Conservation (phyloP, 2,113 vertebrate species). For the Oryzias curvinotus region DNA sequence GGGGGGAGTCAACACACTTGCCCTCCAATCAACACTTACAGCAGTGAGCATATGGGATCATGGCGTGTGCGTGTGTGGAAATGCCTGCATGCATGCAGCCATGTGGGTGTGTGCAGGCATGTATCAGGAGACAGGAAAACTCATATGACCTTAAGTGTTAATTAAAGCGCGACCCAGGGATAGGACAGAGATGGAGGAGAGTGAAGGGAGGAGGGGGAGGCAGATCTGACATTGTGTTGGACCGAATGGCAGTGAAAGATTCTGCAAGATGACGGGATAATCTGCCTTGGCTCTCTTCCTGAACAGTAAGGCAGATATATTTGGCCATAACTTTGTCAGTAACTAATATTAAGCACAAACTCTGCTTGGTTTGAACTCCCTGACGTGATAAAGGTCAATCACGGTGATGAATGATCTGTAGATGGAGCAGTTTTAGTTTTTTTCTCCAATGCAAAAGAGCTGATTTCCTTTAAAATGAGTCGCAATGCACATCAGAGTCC, state of each 20-base stretch:
- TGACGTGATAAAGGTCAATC: slow-evolving; percentile 6
- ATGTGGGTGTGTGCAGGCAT: slow-evolving; percentile 25
- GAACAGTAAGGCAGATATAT: slow-evolving; percentile 34
- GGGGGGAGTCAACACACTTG: slow-evolving; percentile 47
- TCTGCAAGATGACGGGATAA: slow-evolving; percentile 17
- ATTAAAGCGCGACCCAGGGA: slow-evolving; percentile 74
- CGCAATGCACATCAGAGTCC: neutral
- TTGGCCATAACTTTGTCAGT: slow-evolving; percentile 17
- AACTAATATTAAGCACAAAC: slow-evolving; percentile 27
- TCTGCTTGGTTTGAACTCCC: neutral
- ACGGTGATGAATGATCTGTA: neutral
- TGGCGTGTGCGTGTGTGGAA: slow-evolving; percentile 2
- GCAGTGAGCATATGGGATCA: slow-evolving; percentile 49
- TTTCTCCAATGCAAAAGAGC: neutral
- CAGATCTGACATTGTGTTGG: slow-evolving; percentile 51
- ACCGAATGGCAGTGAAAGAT: slow-evolving; percentile 38
- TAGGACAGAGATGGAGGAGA: slow-evolving; percentile 24
- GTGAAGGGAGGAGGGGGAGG: slow-evolving; percentile 26
- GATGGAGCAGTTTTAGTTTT: neutral
- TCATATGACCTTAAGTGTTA: slow-evolving; percentile 75
- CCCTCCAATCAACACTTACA: slow-evolving; percentile 66
- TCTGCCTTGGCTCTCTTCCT: slow-evolving; percentile 44
- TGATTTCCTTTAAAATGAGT: neutral
- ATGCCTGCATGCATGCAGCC: slow-evolving; percentile 11
- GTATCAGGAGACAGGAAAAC: slow-evolving; percentile 53